Evolutionary conservation across 1,140 invertebrate genomes (phyloP).

Genomic region (Drosophila murphyi): DNA sequence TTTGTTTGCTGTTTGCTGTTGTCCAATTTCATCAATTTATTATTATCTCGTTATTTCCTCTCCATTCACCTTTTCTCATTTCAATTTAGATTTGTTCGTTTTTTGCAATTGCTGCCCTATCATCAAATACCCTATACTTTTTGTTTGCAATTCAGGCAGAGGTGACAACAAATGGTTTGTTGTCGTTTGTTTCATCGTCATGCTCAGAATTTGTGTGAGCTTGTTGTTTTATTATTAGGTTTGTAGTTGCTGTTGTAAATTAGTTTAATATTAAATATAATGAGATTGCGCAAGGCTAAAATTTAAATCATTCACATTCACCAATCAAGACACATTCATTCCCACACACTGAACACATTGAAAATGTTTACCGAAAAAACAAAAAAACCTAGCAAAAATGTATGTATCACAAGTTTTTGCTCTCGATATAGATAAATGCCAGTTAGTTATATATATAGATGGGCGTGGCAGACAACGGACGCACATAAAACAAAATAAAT

Average conservation of each 20-base stretch:
- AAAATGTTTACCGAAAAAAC: slow-evolving; percentile 23
- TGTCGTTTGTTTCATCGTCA: slow-evolving; percentile 4
- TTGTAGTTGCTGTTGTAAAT: slow-evolving; percentile 31
- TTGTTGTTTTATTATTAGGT: slow-evolving; percentile 6
- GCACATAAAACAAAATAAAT: slow-evolving; percentile 49
- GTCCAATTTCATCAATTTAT: not conserved
- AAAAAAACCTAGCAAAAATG: slow-evolving; percentile 44
- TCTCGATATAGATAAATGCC: slow-evolving; percentile 66
- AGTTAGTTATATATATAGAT: slow-evolving; percentile 6
- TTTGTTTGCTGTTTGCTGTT: not conserved
- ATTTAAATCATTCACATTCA: slow-evolving; percentile 14
- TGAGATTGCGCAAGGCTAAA: slow-evolving; percentile 65
- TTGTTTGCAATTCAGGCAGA: not conserved
- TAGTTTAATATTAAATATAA: slow-evolving; percentile 56
- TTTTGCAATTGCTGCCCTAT: not conserved
- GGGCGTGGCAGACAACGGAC: slow-evolving; percentile 44
- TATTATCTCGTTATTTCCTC: not conserved
- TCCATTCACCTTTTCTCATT: not conserved
- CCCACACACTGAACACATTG: slow-evolving; percentile 42
- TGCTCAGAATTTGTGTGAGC: not conserved
- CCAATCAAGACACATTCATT: slow-evolving; percentile 20
- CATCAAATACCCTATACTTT: not conserved
- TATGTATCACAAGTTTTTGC: slow-evolving; percentile 59
- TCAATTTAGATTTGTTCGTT: not conserved
- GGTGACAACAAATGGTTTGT: not conserved